Evolutionary conservation across 2,797 vertebrate genomes (phyloP).

Genomic region (Mastacembelus armatus): DNA sequence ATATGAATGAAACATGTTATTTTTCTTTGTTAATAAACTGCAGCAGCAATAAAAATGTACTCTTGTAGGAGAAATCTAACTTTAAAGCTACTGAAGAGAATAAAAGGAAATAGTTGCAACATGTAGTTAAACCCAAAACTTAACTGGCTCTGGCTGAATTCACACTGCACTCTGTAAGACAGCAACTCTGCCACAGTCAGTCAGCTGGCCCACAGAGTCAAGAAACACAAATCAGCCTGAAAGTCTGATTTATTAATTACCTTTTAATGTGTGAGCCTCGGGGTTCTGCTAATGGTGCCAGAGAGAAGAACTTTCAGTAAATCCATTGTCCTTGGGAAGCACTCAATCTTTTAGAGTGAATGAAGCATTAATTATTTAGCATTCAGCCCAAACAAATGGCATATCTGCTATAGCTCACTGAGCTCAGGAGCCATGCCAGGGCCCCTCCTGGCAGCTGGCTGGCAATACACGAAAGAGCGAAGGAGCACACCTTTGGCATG

Average conservation of each 20-base stretch:
- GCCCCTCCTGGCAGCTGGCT: conserved; percentile 16
- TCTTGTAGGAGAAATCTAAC: background rate
- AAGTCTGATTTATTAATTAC: conserved; percentile 62
- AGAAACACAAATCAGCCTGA: conserved; percentile 33
- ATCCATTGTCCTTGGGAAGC: conserved; percentile 63
- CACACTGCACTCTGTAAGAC: background rate
- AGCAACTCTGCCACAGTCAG: background rate
- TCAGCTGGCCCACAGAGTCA: conserved; percentile 11
- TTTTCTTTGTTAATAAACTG: background rate
- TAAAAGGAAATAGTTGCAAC: background rate
- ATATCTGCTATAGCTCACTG: conserved; percentile 12
- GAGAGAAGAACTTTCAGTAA: conserved; percentile 52
- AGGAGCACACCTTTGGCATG: conserved; percentile 37
- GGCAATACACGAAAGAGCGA: background rate
- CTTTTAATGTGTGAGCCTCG: conserved; percentile 54
- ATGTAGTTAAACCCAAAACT: background rate
- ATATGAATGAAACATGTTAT: background rate
- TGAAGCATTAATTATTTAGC: conserved; percentile 72
- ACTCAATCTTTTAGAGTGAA: conserved; percentile 58
- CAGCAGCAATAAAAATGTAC: background rate
- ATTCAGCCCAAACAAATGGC: conserved; percentile 39
- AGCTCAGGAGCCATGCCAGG: background rate
- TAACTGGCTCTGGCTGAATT: background rate
- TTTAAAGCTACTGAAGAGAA: background rate
- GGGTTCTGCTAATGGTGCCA: conserved; percentile 35